Conservation (phyloP, 2,888 invertebrate species). For the Euzetes globulus region DNA sequence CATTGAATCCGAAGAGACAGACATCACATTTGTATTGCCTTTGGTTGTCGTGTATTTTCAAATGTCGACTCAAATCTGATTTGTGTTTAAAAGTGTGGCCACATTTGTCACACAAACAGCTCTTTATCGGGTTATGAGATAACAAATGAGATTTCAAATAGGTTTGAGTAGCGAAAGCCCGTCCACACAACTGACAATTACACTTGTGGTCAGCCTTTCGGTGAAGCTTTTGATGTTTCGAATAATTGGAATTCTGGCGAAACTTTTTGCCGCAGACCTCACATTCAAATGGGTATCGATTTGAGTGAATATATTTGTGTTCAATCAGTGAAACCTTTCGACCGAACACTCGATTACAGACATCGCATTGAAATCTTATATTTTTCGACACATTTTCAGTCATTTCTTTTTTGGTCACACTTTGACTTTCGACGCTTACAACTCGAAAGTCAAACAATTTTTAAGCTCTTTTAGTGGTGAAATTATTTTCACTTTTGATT, state of each 20-base stretch:
- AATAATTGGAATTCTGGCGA: not conserved
- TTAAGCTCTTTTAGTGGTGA: no score
- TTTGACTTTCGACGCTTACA: no score
- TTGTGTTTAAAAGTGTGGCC: slow-evolving; percentile 19
- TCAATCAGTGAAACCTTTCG: not conserved
- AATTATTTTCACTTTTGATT: no score
- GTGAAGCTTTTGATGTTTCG: slow-evolving; percentile 10
- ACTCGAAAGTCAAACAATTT: not conserved
- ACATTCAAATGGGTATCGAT: slow-evolving; percentile 12
- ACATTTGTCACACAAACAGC: slow-evolving; percentile 13
- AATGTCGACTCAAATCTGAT: slow-evolving; percentile 5
- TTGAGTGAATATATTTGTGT: slow-evolving; percentile 19
- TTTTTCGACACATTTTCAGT: not conserved
- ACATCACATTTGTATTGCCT: not conserved
- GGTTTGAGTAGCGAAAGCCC: not conserved
- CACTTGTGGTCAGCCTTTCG: not conserved
- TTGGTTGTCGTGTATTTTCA: slow-evolving; percentile 13
- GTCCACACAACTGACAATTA: not conserved
- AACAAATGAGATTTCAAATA: slow-evolving; percentile 1
- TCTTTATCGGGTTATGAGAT: not conserved
- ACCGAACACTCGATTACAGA: not conserved
- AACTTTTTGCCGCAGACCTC: not conserved
- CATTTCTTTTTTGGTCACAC: not conserved
- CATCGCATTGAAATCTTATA: not conserved
- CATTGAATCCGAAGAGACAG: slow-evolving; percentile 1